Base-by-base conservation (phyloP, 2,888 invertebrate species). In the Tenthredo livida region DNA sequence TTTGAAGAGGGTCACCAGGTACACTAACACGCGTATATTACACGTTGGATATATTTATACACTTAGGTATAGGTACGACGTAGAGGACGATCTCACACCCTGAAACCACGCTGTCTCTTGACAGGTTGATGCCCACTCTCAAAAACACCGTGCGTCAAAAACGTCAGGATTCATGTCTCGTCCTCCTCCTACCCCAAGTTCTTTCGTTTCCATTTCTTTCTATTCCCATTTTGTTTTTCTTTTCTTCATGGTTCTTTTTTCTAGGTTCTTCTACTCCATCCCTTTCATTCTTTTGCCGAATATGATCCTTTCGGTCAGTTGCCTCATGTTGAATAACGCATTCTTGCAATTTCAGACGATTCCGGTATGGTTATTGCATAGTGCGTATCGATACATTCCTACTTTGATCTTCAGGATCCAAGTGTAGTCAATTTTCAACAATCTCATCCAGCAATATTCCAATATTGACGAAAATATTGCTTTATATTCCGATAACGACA, bases 1-100 rank as follows among this genome's bases (percentile, higher is more conserved):
- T 91, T 90, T 92, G 91, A 91, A 90, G 91, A 92, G 91, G 92
- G 91, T 91, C 91, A 91, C 90, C 90, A 89, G 83, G 72, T 75
- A 75, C 58, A 33, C 70, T 10, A 77, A 77, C 77, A 61, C 80
- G 10, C 33, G 15, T 43, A 33, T 61, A 40, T 37, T 54, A 80
- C 37, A 40, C 40, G 37, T 80, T 70, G 75, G 75, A 84, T 78
- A 85, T 86, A 86, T 88, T 88, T 87, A 88, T 86, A 86, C 86
- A 87, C 86, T 84, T 86, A 87, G 37, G 29, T 58, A 33, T 58
- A 33, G 25, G 43, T 37, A 54, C 54, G 37, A n/a, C 61, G 21
- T 50, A 80, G n/a, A 80, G 77, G 54, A 50, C 40, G 25, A 77
- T 80, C 80, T 87, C 89, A 87, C 89, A 88, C 89, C 88, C 87